Base-by-base conservation (phyloP, 2,888 invertebrate species). In the Xiphydria camelus region DNA sequence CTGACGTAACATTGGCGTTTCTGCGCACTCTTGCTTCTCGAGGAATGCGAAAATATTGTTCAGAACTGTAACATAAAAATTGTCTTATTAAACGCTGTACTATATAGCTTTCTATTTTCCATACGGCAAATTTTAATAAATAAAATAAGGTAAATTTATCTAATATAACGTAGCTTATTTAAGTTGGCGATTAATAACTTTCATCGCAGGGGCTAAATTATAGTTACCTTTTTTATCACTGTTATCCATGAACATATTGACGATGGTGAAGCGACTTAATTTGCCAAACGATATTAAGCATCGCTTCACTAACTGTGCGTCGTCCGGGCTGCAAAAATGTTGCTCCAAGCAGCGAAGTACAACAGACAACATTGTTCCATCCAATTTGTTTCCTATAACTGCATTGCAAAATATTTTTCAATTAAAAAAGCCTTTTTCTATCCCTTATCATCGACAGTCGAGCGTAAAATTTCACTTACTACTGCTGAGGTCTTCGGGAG, bases 301-400 rank as follows among this genome's bases (percentile, higher is more conserved):
- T 6, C 55, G 51, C 32, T 48, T 37, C 1, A 77, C 54, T 22
- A 66, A 53, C 1, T 69, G 62, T 0, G 55, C 49, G 55, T 77
- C 70, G 12, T 66, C 51, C 3, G 64, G 49, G 0, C 41, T 65
- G 19, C 66, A 67, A 46, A 77, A 78, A 57, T 77, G 68, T 22
- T 49, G 52, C 29, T 72, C 68, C 14, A 78, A 54, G 41, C 76
- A 76, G 29, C 55, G 65, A 7, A 78, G 44, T 19, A 78, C 70
- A 4, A 47, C 61, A 36, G 66, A 70, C 33, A 77, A 66, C 70
- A 77, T 77, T 9, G 59, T 55, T 9, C 70, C 74, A 29, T 78
- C 77, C 25, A 78, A 53, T 57, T 76, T 76, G 38, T 67, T 74
- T 7, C 76, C 77, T 59, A 77, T 66, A 35, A 77, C 77, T 78